phyloP scores from a whole-genome alignment of 1,140 invertebrate species.

The Nasonia longicornis region DNA sequence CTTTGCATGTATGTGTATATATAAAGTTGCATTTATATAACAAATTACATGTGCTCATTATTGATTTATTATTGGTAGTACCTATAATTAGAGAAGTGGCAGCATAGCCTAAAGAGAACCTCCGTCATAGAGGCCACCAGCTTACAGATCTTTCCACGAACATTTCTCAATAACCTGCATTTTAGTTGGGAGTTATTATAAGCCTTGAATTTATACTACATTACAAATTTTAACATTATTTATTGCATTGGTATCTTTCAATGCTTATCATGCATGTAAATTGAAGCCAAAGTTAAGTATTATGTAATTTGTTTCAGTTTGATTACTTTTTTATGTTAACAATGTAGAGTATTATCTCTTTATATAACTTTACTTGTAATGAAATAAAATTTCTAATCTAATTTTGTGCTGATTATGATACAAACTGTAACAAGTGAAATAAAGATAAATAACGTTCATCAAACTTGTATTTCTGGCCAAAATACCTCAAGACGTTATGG shows the following conservation, averaged over 20 bases:
- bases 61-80: slow-evolving; percentile 64
- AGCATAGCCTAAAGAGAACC: slow-evolving; percentile 75
- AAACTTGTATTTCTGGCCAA: not conserved
- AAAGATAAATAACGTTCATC: not conserved
- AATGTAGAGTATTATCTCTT: slow-evolving; percentile 16
- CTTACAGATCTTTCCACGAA: slow-evolving; percentile 73
- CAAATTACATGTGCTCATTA: slow-evolving; percentile 58
- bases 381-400: slow-evolving; percentile 31
- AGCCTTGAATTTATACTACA: slow-evolving; percentile 47
- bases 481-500: not conserved
- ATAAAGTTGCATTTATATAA: slow-evolving; percentile 37
- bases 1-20: slow-evolving; percentile 28
- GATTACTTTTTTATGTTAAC: slow-evolving; percentile 36
- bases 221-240: slow-evolving; percentile 37
- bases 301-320: slow-evolving; percentile 23
- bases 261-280: slow-evolving; percentile 45
- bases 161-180: slow-evolving; percentile 71
- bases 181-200: slow-evolving; percentile 66
- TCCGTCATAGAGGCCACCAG: slow-evolving; percentile 74
- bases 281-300: slow-evolving; percentile 36
- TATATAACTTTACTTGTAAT: slow-evolving; percentile 29
- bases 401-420: slow-evolving; percentile 8
- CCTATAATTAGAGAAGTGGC: slow-evolving; percentile 74
- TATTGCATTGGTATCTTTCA: slow-evolving; percentile 30
- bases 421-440: slow-evolving; percentile 15